phyloP scores from a whole-genome alignment of 1,140 invertebrate species.

The Lycorma delicatula region DNA sequence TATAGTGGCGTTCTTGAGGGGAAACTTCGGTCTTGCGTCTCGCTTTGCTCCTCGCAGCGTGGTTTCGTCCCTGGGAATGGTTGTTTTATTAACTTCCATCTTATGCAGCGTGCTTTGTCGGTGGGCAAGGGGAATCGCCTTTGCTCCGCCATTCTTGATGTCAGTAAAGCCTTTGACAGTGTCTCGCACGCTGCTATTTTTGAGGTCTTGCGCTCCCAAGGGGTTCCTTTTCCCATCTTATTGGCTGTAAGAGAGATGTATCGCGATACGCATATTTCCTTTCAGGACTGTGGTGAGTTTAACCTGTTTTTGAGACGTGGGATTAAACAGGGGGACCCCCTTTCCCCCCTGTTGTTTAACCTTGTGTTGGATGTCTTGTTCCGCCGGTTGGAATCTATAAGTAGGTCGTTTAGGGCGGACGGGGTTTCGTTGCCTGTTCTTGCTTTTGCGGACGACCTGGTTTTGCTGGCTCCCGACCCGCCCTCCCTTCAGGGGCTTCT shows the following conservation, averaged over 20 bases:
- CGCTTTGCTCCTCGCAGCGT: background rate
- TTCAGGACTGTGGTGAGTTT: background rate
- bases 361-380: background rate
- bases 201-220: background rate
- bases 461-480: background rate
- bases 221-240: background rate
- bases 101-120: background rate
- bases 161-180: background rate
- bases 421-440: background rate
- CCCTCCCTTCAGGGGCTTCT: too few species aligned
- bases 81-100: background rate
- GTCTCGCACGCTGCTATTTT: background rate
- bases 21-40: background rate
- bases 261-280: too few species aligned
- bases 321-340: constrained; percentile 1
- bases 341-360: constrained; percentile 4
- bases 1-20: background rate
- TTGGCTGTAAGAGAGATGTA: background rate
- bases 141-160: background rate
- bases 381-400: background rate
- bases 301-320: background rate
- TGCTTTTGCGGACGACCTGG: constrained; percentile 1
- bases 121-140: background rate
- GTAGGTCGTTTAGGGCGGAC: background rate
- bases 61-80: constrained; percentile 1